Percentiles rank a stretch among this genome's conserved stretches.
Evolutionary conservation across 2,797 vertebrate genomes (phyloP).

Genomic region (Parotocinclus haroldoi): DNA sequence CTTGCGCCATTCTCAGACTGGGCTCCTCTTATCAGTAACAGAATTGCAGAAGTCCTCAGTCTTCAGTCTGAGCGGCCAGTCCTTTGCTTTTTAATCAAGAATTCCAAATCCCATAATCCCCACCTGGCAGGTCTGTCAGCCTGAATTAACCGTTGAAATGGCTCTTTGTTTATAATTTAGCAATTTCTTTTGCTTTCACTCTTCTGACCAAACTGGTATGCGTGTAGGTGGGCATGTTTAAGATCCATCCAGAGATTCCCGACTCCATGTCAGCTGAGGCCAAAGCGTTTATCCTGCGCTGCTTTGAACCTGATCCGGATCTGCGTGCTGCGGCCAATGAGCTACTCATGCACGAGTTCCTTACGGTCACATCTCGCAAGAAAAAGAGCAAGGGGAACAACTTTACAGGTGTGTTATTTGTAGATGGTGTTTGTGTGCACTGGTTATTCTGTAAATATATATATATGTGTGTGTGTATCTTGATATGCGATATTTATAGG

Average conservation of each 20-base stretch:
- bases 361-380: slow-evolving; percentile 95
- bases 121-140: not conserved
- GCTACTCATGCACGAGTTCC: slow-evolving; percentile 92
- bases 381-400: slow-evolving; percentile 82
- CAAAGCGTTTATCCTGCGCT: slow-evolving; percentile 92
- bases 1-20: not conserved
- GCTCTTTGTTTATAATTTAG: no score
- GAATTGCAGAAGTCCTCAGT: not conserved
- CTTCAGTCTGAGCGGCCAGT: not conserved
- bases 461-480: no score
- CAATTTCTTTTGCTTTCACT: no score
- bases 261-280: slow-evolving; percentile 96
- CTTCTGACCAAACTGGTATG: not conserved
- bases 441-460: no score
- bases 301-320: slow-evolving; percentile 95
- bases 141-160: no score
- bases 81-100: not conserved
- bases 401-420: slow-evolving; percentile 73
- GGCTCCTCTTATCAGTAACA: not conserved
- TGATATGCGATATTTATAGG: no score
- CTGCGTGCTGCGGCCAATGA: slow-evolving; percentile 86
- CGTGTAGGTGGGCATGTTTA: slow-evolving; percentile 95
- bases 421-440: not conserved
- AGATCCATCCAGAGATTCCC: slow-evolving; percentile 98
- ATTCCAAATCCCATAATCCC: slow-evolving; percentile 9